Percentiles rank a stretch among this genome's conserved stretches.
phyloP scores from a whole-genome alignment of 1,140 invertebrate genomes.

The Dinoponera quadriceps region DNA sequence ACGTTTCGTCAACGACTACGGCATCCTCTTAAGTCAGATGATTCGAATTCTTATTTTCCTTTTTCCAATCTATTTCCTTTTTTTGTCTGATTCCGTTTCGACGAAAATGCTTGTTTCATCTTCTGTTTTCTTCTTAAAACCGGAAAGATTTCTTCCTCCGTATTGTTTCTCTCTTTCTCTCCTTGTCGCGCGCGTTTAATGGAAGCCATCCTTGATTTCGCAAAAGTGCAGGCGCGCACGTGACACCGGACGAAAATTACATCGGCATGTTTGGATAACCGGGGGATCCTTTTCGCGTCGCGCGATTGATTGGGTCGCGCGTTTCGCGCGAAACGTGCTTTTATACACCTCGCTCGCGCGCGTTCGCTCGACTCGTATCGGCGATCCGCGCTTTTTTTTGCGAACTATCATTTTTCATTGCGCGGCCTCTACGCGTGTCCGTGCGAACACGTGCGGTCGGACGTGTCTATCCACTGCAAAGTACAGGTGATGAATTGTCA shows the following conservation, averaged over 20 bases:
- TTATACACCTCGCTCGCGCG: no score
- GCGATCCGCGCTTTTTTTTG: conserved; percentile 9
- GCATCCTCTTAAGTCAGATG: no score
- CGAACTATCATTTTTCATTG: conserved; percentile 52
- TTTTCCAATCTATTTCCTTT: no score
- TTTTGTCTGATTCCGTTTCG: no score
- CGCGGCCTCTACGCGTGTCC: neutral
- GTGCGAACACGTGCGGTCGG: neutral
- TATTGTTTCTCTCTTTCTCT: no score
- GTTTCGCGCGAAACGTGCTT: neutral
- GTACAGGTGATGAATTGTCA: conserved; percentile 69
- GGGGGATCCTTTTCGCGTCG: neutral
- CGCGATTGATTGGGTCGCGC: neutral
- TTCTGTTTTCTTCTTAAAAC: no score
- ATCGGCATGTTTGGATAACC: conserved; percentile 24
- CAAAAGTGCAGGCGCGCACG: neutral
- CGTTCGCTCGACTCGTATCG: neutral
- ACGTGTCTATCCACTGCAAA: conserved; percentile 33
- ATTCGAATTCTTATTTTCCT: no score
- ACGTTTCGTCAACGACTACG: no score
- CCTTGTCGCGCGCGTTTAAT: neutral
- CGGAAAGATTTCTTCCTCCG: no score
- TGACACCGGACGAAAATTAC: neutral
- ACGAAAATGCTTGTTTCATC: no score
- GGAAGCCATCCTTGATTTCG: neutral